A percentile compares a stretch with the other conserved stretches of the same genome.
Evolutionary conservation across 2,797 vertebrate genomes (phyloP).

Genomic region (Falco cherrug): DNA sequence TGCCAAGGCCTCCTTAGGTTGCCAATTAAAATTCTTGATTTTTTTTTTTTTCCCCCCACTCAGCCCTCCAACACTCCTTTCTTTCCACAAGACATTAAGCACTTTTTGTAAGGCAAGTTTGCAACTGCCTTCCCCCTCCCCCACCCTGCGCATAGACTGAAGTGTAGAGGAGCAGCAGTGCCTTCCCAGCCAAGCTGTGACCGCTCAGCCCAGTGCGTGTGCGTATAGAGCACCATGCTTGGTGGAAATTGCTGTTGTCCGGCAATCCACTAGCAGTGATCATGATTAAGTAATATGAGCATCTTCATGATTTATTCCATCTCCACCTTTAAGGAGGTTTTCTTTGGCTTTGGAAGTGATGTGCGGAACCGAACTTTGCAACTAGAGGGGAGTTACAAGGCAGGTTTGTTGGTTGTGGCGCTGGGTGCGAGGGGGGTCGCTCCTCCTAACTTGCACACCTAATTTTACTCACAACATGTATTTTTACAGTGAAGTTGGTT

Average conservation of each 20-base stretch:
- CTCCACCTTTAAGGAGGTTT: neutral
- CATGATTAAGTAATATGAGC: neutral
- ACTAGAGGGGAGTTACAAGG: too few species aligned
- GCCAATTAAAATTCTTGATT: neutral
- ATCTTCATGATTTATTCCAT: neutral
- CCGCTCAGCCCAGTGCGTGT: rapidly evolving
- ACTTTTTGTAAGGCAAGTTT: neutral
- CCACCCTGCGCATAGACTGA: too few species aligned
- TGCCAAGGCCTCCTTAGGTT: rapidly evolving
- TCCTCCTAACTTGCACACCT: too few species aligned
- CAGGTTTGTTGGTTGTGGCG: too few species aligned
- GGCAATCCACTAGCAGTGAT: rapidly evolving
- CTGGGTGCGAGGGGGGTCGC: too few species aligned
- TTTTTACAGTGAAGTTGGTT: too few species aligned
- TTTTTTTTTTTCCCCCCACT: neutral
- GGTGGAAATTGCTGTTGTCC: neutral
- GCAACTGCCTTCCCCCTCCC: neutral
- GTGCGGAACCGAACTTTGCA: too few species aligned
- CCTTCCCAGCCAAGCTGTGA: neutral
- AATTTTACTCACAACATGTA: too few species aligned
- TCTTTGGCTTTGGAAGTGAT: neutral
- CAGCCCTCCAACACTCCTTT: neutral
- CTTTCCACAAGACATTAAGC: neutral
- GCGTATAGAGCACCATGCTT: neutral
- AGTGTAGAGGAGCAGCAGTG: neutral